Evolutionary conservation across 2,888 invertebrate species (phyloP).

Genomic region (Eledona agricola): DNA sequence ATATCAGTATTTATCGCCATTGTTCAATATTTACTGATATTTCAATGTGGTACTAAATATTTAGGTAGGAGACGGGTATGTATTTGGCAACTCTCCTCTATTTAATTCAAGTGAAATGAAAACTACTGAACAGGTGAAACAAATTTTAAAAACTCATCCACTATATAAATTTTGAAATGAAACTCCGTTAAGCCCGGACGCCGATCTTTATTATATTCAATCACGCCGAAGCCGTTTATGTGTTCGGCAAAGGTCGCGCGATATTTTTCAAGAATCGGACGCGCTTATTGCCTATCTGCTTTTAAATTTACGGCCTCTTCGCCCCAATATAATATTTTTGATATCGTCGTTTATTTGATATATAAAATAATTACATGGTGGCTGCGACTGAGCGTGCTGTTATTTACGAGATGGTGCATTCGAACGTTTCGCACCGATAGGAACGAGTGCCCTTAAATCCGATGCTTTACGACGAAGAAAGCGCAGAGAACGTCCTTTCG

Average conservation of each 20-base stretch:
- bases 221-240: constrained; percentile 21
- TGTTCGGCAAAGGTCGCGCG: constrained; percentile 10
- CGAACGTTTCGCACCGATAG: constrained; percentile 33
- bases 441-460: constrained; percentile 32
- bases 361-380: constrained; percentile 35
- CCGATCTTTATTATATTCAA: constrained; percentile 23
- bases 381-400: constrained; percentile 29
- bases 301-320: constrained; percentile 23
- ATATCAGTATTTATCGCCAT: too few species aligned
- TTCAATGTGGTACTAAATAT: too few species aligned
- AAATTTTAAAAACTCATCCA: too few species aligned
- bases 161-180: too few species aligned
- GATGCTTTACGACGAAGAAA: constrained; percentile 27
- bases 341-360: constrained; percentile 36
- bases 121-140: too few species aligned
- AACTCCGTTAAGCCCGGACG: too few species aligned
- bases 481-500: too few species aligned
- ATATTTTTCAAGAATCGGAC: constrained; percentile 26
- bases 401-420: constrained; percentile 31
- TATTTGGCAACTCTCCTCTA: too few species aligned
- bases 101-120: too few species aligned
- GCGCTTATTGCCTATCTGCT: constrained; percentile 31
- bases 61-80: too few species aligned
- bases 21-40: too few species aligned
- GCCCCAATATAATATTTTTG: constrained; percentile 36